These are phyloP conservation scores for Athalia rosae DNA, from an alignment of 2,888 invertebrate species.

Conservation along the genomic window DNA sequence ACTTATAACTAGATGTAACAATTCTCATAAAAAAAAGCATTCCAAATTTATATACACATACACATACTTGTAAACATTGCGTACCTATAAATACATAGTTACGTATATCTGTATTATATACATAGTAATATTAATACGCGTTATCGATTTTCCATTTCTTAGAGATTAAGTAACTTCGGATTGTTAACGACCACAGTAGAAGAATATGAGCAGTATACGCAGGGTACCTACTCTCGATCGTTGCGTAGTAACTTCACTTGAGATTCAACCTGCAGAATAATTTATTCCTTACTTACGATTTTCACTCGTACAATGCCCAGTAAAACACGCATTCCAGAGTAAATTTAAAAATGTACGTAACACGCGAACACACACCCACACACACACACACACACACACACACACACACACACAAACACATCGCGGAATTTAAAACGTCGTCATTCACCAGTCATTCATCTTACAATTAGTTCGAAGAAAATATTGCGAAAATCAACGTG, in stretches of 20 bases:
- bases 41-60: conserved; percentile 60
- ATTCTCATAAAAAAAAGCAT: conserved; percentile 46
- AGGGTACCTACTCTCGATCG: conserved; percentile 13
- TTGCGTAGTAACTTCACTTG: not conserved
- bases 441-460: no score
- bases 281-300: not conserved
- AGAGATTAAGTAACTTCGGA: conserved; percentile 54
- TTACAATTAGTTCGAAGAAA: no score
- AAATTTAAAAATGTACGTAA: no score
- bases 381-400: no score
- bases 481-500: no score
- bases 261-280: not conserved
- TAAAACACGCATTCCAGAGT: no score
- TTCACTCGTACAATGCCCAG: no score
- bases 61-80: not conserved
- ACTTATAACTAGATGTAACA: conserved; percentile 45
- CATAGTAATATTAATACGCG: conserved; percentile 40
- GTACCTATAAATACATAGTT: conserved; percentile 26
- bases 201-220: not conserved
- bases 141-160: conserved; percentile 65
- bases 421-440: no score
- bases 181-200: conserved; percentile 31
- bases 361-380: no score
- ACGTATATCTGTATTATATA: conserved; percentile 34
- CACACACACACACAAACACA: no score